Evolutionary conservation across 1,140 invertebrate genomes (phyloP), one percentile per base, ranked within the genome.

Genomic region (Agrypnia vestita): DNA sequence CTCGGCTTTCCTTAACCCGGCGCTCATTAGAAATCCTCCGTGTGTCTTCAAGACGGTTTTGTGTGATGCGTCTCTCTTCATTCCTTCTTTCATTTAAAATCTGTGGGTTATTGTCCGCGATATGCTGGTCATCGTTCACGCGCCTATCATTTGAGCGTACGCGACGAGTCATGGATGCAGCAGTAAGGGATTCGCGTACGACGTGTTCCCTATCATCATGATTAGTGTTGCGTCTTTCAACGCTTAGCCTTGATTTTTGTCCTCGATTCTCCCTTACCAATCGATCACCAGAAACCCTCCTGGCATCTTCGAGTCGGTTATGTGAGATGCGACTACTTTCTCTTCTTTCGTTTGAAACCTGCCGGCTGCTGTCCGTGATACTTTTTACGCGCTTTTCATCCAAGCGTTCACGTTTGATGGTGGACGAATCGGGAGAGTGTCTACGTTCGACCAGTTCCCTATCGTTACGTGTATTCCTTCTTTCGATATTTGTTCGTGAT

Each of bases 211-310:
- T 7, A 9, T 71, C 46, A 17, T 49, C 43, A 13, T 43, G 67
- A 17, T 47, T 13, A 8, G 43, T 4, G 15, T 47, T 71, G 9
- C 67, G 67, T 4, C 67, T 71, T n/a, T n/a, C n/a, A 49, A 17
- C 67, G 17, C 10, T 71, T 17, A 3, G 67, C 4, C 17, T 71
- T 71, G 51, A 61, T 51, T 8, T 17, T 73, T 25, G n/a, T 9
- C n/a, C 21, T 53, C 71, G 71, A n/a, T 13, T 53, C n/a, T 51
- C 71, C 11, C 7, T 25, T 8, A 19, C 71, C 47, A 51, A 53
- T 3, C 47, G 10, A 3, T 51, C 71, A 9, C 17, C 17, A 35
- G 25, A 35, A 35, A 35, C 15, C 15, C 15, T 59, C 25, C 25
- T 35, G 4, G n/a, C 10, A 59, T 21, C 21, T 59, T 59, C 55